Evolutionary conservation across 2,888 invertebrate species (phyloP), one percentile per base, ranked within the genome.

Genomic region (Hermaeophaga mercurialis): DNA sequence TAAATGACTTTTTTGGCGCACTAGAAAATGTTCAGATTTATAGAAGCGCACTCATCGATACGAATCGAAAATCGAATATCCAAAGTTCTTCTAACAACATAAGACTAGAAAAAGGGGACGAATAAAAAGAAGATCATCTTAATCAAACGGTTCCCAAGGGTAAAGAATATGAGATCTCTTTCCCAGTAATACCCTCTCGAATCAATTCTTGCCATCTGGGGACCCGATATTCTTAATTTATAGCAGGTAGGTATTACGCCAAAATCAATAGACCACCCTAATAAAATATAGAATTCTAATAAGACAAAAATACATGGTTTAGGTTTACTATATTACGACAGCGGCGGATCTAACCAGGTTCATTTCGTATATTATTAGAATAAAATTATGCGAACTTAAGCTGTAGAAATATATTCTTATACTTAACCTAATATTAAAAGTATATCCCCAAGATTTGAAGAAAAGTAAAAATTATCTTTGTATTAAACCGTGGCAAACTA

Each of bases 201-300:
- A 57, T 47, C 57, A 53, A 53, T 53, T 53, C 22, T 31, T 57
- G 36, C 47, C 43, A 52, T 52, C 52, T 43, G 52, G 47, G 52
- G 12, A 43, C 33, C 34, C 17, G 38, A 43, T 15, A 3, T 18
- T 12, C 22, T 43, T 52, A 50, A 50, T 50, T 50, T 49, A 49
- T 49, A 11, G 41, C 24, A 22, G 48, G 43, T 55, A 38, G 55
- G 36, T 48, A 33, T 49, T 41, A 41, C 31, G 11, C 1, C 2
- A 9, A 50, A 50, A 41, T 14, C 48, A 48, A 24, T 38, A 15
- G 48, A 24, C n/a, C n/a, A n/a, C 17, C 38, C 26, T 48, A 48
- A 48, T 15, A 48, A 38, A 48, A 19, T 39, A 39, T 38, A 47
- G 12, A 34, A 47, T 47, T 47, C 47, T 22, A 48, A 48, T 48